A percentile compares a stretch with the other conserved stretches of the same genome.
phyloP scores from a whole-genome alignment of 2,888 invertebrate genomes.

The Apocheima hispidaria region DNA sequence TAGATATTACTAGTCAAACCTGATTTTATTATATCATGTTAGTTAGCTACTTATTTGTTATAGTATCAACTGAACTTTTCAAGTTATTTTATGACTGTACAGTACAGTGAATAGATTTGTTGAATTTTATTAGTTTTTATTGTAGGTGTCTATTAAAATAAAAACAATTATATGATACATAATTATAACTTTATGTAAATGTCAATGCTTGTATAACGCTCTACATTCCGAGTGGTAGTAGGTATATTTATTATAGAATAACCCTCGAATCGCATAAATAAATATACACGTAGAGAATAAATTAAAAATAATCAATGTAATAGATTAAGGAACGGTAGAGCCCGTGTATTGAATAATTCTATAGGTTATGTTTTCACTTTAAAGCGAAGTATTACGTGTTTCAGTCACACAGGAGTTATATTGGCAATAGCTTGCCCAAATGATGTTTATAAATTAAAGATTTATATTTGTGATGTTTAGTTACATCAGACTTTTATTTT shows the following conservation, averaged over 20 bases:
- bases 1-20: constrained; percentile 11
- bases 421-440: neutral
- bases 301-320: too few species aligned
- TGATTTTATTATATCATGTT: neutral
- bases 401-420: neutral
- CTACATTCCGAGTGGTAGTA: too few species aligned
- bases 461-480: constrained; percentile 34
- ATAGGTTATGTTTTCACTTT: neutral
- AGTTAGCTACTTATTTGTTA: neutral
- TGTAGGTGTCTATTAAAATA: too few species aligned
- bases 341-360: too few species aligned
- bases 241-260: too few species aligned
- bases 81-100: neutral
- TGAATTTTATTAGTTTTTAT: neutral
- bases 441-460: constrained; percentile 3
- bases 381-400: neutral
- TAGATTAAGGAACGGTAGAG: too few species aligned
- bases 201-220: neutral
- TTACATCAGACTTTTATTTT: constrained; percentile 24
- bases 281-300: too few species aligned
- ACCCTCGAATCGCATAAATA: too few species aligned
- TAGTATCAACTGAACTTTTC: too few species aligned
- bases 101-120: neutral
- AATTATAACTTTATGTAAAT: neutral
- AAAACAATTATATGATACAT: too few species aligned